Base-by-base conservation (phyloP, 2,113 vertebrate genomes). In the Esox niger region DNA sequence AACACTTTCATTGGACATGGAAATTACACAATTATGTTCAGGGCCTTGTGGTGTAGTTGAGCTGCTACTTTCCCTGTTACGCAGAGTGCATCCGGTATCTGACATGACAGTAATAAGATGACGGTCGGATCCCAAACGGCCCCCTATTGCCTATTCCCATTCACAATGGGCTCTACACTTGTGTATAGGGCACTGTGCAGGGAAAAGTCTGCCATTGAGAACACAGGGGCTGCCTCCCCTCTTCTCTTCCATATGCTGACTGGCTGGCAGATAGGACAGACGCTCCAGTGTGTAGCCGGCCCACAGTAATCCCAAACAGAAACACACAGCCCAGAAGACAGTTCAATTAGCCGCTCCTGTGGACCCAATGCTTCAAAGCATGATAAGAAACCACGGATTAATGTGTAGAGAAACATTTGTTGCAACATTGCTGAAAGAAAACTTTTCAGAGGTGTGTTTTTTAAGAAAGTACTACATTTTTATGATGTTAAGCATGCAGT, bases 291-390 rank as follows among this genome's bases (percentile, higher is more conserved):
- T 86, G 86, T 82, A 78, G 80, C 74, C 47, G 79, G 79, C 80
- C 76, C 71, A 71, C 82, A 70, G 70, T 90, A 89, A 89, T 90
- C 89, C 86, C 76, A 49, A 9, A 64, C 70, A 79, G 78, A 84
- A 89, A 88, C 82, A 82, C 84, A 86, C 86, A 79, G 75, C 68
- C 77, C 70, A 81, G 79, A 81, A 88, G 86, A 89, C 85, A 83
- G 83, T 82, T 88, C 84, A 85, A 91, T 90, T 87, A 91, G 81
- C 73, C 84, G 83, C 82, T 85, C 84, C 84, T 77, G 72, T 84
- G 83, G 80, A 58, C 79, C 69, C 85, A 83, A 90, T 90, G 86
- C 86, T 85, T 71, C 38, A 59, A 2, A 8, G 55, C 57, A 64
- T 43, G 82, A 88, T 90, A 88, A 90, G 79, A 69, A 82, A 81